Base-by-base conservation (phyloP, 2,888 invertebrate genomes). In the Hedychridium roseum region DNA sequence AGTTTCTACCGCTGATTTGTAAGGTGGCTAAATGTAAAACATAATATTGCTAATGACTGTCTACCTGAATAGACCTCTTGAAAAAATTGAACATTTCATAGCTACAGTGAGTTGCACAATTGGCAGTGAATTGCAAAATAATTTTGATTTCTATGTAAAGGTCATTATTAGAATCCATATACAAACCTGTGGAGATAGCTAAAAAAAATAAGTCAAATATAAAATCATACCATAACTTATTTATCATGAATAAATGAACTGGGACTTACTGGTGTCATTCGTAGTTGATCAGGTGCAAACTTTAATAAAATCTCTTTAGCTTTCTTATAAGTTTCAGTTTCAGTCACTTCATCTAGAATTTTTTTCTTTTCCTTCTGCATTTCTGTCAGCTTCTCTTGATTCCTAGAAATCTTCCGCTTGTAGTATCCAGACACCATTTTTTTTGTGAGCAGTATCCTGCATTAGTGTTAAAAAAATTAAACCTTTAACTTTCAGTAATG, bases 271-370 rank as follows among this genome's bases (percentile, higher is more conserved):
- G 74, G 68, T 37, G 73, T 71, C 68, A 78, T 77, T 57, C 70
- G 71, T 12, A 84, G 71, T 62, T 84, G 82, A 58, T 86, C 86
- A 15, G 88, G 88, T 50, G 88, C 94, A 81, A 89, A 95, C 76
- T 91, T 92, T 78, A 94, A 90, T 46, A 96, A 81, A 62, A 96
- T 92, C 76, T 90, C 88, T 78, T 91, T 92, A 3, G 95, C 95
- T 37, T 87, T 91, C 82, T 97, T 98, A 76, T 97, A 99, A 0
- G 96, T 97, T 80, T 98, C 97, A 26, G 90, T 97, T 73, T 98
- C 97, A 88, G 94, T 97, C 21, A 99, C 97, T 74, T 94, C 90
- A 71, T 98, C 96, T 45, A 99, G 81, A 57, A 97, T 88, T 76
- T 90, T 88, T 76, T 88, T 91, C 73, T 94, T 96, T 69, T 93